Base-by-base conservation (phyloP, 2,797 vertebrate species). In the Neomorphus geoffroyi region DNA sequence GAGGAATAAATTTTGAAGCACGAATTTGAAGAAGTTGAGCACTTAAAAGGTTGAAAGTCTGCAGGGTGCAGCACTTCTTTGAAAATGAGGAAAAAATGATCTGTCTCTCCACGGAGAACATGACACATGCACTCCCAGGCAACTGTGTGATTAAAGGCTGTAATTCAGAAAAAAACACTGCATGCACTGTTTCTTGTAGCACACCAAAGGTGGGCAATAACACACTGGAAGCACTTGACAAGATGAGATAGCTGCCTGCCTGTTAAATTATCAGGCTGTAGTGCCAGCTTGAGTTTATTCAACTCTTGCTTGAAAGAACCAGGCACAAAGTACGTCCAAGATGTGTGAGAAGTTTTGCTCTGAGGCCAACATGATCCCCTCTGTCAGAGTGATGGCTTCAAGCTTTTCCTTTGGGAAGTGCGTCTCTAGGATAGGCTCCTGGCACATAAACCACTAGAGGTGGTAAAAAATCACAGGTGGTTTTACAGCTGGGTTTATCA, bases 81-180 rank as follows among this genome's bases (percentile, higher is more conserved):
- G 26, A 50, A 86, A 77, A 16, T 23, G 32, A 54, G 56, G 80
- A 10, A 33, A 69, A 75, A 51, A 18, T 10, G 26, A 13, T 27
- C 16, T 57, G 1, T 73, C 58, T 45, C 17, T 77, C 37, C 67
- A 6, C 1, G 4, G 41, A 75, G 32, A 75, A 3, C 0, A 6
- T 41, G 13, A 4, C 24, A 57, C 1, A 0, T 67, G 17, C 3
- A 1, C 7, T 92, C 2, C 0, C 18, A 58, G 54, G 37, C 33
- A 72, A 2, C 23, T 82, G 27, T 65, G 48, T 48, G 41, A 46
- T 26, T 48, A 53, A 58, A 85, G 32, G 62, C 24, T 69, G 46
- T 61, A 85, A 41, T 69, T 61, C 16, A 28, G 18, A 32, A 53
- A 54, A 54, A 79, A 69, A 26, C 0, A 0, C 1, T 24, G 13